A percentile compares a stretch with the other conserved stretches of the same genome.
These are phyloP conservation scores for Rotaria magnacalcarata DNA, from an alignment of 2,888 invertebrate genomes.

Conservation along the genomic window DNA sequence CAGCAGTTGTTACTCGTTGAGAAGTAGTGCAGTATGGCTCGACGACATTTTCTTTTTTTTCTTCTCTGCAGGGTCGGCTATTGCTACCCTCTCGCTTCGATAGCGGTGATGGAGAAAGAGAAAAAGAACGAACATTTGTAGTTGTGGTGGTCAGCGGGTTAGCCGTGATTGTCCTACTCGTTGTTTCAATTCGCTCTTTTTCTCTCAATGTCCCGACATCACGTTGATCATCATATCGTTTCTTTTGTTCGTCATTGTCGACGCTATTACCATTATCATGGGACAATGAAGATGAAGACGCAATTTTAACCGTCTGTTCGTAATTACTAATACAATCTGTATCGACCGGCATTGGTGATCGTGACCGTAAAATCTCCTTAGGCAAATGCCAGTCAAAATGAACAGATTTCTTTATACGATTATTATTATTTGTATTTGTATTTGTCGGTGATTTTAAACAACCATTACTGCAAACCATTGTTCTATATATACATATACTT, in stretches of 20 bases:
- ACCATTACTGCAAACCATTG: background rate
- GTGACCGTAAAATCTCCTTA: background rate
- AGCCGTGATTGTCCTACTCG: background rate
- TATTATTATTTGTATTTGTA: conserved; percentile 7
- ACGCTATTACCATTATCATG: background rate
- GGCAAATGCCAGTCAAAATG: conserved; percentile 30
- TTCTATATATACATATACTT: background rate
- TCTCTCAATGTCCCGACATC: conserved; percentile 6
- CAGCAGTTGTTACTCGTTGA: conserved; percentile 29
- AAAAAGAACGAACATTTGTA: conserved; percentile 6
- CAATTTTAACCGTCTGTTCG: background rate
- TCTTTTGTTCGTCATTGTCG: background rate
- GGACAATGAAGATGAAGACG: background rate
- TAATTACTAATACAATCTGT: background rate
- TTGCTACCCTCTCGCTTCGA: background rate
- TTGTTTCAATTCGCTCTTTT: conserved; percentile 16
- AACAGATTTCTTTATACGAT: conserved; percentile 18
- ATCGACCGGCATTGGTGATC: background rate
- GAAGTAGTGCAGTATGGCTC: background rate
- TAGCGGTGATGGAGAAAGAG: conserved; percentile 18
- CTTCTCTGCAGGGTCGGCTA: background rate
- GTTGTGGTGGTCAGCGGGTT: background rate
- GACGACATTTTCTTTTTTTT: conserved; percentile 18
- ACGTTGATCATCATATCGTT: background rate
- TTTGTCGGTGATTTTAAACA: conserved; percentile 20